Conservation (phyloP, 2,888 invertebrate species). For the Bursaphelenchus okinawaensis region DNA sequence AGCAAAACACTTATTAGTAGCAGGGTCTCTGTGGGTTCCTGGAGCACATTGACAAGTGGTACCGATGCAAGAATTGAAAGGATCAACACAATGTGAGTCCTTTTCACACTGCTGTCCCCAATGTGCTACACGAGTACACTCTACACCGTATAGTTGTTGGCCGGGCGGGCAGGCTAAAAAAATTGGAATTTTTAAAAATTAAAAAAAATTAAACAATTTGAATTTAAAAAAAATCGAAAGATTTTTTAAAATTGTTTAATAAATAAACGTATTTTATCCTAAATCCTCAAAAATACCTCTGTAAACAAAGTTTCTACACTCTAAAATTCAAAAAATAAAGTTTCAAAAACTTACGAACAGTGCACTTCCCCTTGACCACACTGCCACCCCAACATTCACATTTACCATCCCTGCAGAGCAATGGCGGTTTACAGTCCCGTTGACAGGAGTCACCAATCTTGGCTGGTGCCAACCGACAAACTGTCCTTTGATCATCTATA, state of each 20-base stretch:
- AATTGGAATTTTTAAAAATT: neutral
- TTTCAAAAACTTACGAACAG: constrained; percentile 46
- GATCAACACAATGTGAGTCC: constrained; percentile 52
- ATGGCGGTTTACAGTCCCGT: constrained; percentile 55
- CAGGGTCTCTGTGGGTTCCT: constrained; percentile 49
- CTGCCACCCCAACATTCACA: constrained; percentile 58
- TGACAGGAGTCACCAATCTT: constrained; percentile 56
- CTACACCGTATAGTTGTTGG: constrained; percentile 53
- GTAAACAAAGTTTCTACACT: neutral
- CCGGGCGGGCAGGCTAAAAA: constrained; percentile 53
- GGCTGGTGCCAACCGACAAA: constrained; percentile 55
- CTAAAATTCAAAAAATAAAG: constrained; percentile 11
- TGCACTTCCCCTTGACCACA: constrained; percentile 51
- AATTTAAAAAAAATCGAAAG: neutral
- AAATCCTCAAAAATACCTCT: neutral
- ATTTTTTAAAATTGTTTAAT: neutral
- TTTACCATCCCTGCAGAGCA: constrained; percentile 55
- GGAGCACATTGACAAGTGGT: constrained; percentile 55
- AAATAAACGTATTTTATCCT: neutral
- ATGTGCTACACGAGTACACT: constrained; percentile 50
- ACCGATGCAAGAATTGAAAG: constrained; percentile 50
- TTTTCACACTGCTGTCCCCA: constrained; percentile 51
- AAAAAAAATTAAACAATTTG: neutral
- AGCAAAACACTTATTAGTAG: constrained; percentile 49
- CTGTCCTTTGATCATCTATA: constrained; percentile 44